Evolutionary conservation across 2,888 invertebrate species (phyloP).

Genomic region (Neelides folsomi): DNA sequence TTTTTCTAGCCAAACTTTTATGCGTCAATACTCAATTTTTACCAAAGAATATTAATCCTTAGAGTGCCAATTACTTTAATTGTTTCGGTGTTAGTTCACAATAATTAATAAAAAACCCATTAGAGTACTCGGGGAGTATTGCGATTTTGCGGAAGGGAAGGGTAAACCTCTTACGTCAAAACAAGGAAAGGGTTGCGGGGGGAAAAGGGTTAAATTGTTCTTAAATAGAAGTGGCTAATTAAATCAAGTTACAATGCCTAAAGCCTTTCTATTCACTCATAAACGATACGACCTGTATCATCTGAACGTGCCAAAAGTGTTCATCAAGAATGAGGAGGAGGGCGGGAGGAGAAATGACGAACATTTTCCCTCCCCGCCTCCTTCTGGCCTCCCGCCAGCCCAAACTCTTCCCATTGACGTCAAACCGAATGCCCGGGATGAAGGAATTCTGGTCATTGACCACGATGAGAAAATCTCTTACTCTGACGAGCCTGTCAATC

Average conservation of each 20-base stretch:
- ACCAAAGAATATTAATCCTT: too few relatives aligned
- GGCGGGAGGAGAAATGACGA: constrained; percentile 17
- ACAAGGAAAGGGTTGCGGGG: too few relatives aligned
- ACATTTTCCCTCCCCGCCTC: constrained; percentile 5
- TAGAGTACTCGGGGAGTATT: too few relatives aligned
- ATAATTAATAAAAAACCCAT: too few relatives aligned
- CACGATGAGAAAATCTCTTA: constrained; percentile 3
- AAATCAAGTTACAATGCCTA: constrained; percentile 42
- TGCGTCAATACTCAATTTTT: too few relatives aligned
- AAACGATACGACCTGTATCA: constrained; percentile 42
- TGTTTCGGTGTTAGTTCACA: too few relatives aligned
- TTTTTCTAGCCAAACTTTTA: too few relatives aligned
- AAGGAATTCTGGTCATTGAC: constrained; percentile 15
- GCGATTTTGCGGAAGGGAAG: too few relatives aligned
- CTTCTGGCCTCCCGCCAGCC: not conserved
- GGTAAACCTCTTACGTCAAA: too few relatives aligned
- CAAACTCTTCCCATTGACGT: not conserved
- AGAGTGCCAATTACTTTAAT: too few relatives aligned
- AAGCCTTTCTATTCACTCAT: constrained; percentile 51
- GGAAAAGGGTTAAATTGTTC: too few relatives aligned
- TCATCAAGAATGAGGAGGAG: constrained; percentile 6
- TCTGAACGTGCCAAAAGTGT: constrained; percentile 2
- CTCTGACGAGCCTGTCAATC: constrained; percentile 25
- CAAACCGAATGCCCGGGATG: not conserved
- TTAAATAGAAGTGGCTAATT: too few relatives aligned